Conservation (phyloP, 2,888 invertebrate genomes). For the Pandemis cinnamomeana region DNA sequence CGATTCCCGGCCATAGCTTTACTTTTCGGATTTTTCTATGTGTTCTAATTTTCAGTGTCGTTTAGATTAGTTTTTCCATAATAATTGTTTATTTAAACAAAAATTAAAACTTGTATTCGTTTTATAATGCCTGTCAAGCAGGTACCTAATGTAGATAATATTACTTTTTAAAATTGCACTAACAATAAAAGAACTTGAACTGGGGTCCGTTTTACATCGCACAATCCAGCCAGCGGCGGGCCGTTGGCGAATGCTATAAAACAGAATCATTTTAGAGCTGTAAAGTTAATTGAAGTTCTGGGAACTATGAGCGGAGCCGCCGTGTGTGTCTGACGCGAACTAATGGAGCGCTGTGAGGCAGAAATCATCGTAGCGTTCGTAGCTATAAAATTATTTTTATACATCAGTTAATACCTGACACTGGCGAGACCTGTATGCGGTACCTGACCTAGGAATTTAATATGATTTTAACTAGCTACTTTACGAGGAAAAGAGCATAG, state of each 20-base stretch:
- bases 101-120: no score
- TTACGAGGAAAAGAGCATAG: no score
- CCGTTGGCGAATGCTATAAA: conserved; percentile 1
- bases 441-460: no score
- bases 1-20: no score
- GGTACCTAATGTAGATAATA: neutral
- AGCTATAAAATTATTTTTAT: conserved; percentile 10
- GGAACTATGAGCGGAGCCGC: conserved; percentile 6
- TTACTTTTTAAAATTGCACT: neutral
- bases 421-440: neutral
- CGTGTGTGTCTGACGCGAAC: neutral
- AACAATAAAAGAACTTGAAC: neutral
- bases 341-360: neutral
- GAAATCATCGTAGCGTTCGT: neutral
- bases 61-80: no score
- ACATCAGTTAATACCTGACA: neutral
- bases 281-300: conserved; percentile 21
- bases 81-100: no score
- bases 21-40: no score
- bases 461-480: no score
- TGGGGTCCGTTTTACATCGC: neutral
- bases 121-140: neutral
- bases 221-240: neutral
- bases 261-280: conserved; percentile 21
- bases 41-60: no score